These are phyloP conservation scores for Oopsacas minuta DNA, from an alignment of 37 sponge, comb jelly and placozoan genomes.

Conservation along the genomic window DNA sequence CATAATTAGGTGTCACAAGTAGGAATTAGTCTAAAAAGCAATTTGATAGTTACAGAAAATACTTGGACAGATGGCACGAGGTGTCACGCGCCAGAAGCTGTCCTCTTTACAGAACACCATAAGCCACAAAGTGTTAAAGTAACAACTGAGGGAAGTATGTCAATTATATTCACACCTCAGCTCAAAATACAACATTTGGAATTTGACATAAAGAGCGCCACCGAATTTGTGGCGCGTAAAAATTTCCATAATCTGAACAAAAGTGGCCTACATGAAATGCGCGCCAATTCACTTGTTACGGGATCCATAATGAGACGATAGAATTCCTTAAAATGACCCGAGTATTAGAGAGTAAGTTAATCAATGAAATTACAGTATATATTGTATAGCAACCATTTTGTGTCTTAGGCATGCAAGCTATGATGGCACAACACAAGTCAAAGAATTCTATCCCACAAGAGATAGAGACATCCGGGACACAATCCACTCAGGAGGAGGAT, in stretches of 20 bases:
- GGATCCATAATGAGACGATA: background rate
- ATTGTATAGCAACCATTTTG: background rate
- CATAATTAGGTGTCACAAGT: slow-evolving; percentile 15
- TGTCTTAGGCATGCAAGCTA: background rate
- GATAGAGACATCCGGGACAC: background rate
- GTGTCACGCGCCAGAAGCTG: background rate
- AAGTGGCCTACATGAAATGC: background rate
- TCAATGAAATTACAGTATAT: background rate
- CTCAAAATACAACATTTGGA: background rate
- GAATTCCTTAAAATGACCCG: slow-evolving; percentile 1
- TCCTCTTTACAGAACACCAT: background rate
- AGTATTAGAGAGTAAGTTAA: background rate
- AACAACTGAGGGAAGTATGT: background rate
- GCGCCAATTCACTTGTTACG: slow-evolving; percentile 17
- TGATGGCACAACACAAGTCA: background rate
- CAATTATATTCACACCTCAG: background rate
- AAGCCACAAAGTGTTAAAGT: background rate
- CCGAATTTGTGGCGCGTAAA: slow-evolving; percentile 19
- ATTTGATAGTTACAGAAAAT: background rate
- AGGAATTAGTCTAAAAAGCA: background rate
- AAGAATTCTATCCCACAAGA: background rate
- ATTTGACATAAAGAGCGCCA: slow-evolving; percentile 8
- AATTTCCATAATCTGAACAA: background rate
- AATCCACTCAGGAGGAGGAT: background rate
- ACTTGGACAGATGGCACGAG: background rate